Base-by-base conservation (phyloP, 2,797 vertebrate genomes). In the Oreonectes daqikongensis region DNA sequence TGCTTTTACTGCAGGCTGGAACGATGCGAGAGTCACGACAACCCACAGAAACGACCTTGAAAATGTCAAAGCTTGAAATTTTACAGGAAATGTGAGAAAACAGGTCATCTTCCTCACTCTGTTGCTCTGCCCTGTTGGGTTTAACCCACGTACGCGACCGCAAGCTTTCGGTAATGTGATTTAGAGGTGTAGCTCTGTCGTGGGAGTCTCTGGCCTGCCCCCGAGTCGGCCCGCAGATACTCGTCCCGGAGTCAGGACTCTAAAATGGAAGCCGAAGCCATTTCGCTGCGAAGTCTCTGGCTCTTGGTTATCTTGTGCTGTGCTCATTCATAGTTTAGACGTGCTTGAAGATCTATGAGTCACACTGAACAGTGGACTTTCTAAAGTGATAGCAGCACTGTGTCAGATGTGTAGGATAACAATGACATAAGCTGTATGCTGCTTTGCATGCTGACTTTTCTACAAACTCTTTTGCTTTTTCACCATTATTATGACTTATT, bases 31-130 rank as follows among this genome's bases (percentile, higher is more conserved):
- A 48, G 46, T 42, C 72, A 65, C 32, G 5, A 12, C 60, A 64
- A 40, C 60, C 22, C 14, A 69, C 50, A 59, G 17, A 77, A 68
- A 68, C 26, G 46, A 40, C 78, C 72, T 70, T 59, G 38, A 18
- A 81, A 53, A 81, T 72, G 63, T 46, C 55, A 77, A 46, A 46
- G 20, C 48, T 63, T 48, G 74, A 57, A 30, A 26, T 79, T 28
- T 17, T 40, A 46, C 1, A 1, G 48, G 10, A 18, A 53, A 38
- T 38, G 26, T 4, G 24, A 32, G 66, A 35, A 72, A 40, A 44
- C 15, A 9, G 18, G 20, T 24, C 28, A 66, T 44, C 8, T n/a
- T 18, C 22, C 15, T n/a, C 4, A 17, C 26, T 14, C 8, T 28
- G 30, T 11, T 3, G 15, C 35, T 42, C 26, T 24, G 14, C 8